These are phyloP conservation scores for Macquaria ambigua DNA, from an alignment of 2,113 vertebrate species.

Conservation along the genomic window DNA sequence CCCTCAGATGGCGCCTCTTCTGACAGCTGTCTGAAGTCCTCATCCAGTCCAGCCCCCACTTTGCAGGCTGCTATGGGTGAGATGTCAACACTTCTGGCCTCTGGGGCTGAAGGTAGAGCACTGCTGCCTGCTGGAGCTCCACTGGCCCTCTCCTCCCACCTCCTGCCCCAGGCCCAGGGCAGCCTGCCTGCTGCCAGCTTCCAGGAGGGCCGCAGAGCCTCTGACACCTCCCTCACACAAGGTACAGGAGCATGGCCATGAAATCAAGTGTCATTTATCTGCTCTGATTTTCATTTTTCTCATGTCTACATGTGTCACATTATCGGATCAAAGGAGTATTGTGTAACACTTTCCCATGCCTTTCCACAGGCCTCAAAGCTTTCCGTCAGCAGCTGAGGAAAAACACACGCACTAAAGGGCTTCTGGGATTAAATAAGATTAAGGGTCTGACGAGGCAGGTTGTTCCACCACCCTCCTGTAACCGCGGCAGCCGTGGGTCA, in stretches of 20 bases:
- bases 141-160: slow-evolving; percentile 90
- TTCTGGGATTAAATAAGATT: slow-evolving; percentile 96
- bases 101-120: slow-evolving; percentile 78
- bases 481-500: slow-evolving; percentile 86
- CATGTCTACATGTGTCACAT: slow-evolving; percentile 5
- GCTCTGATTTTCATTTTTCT: background rate
- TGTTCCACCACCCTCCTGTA: slow-evolving; percentile 86
- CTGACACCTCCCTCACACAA: slow-evolving; percentile 97
- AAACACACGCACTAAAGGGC: slow-evolving; percentile 91
- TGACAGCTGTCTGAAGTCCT: slow-evolving; percentile 92
- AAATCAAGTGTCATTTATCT: background rate
- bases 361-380: slow-evolving; percentile 91
- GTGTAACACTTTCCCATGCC: slow-evolving; percentile 54
- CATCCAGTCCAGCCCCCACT: slow-evolving; percentile 82
- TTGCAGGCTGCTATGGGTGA: slow-evolving; percentile 74
- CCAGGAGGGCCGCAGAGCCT: slow-evolving; percentile 97
- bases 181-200: slow-evolving; percentile 88
- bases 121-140: slow-evolving; percentile 82
- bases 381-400: slow-evolving; percentile 97
- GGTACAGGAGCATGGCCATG: slow-evolving; percentile 80
- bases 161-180: slow-evolving; percentile 89
- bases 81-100: slow-evolving; percentile 83
- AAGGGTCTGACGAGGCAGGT: slow-evolving; percentile 92
- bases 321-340: slow-evolving; percentile 39
- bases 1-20: slow-evolving; percentile 91